A percentile compares a stretch with the other conserved stretches of the same genome.
These are phyloP conservation scores for Climacteris rufus DNA, from an alignment of 2,113 vertebrate genomes.

Conservation along the genomic window DNA sequence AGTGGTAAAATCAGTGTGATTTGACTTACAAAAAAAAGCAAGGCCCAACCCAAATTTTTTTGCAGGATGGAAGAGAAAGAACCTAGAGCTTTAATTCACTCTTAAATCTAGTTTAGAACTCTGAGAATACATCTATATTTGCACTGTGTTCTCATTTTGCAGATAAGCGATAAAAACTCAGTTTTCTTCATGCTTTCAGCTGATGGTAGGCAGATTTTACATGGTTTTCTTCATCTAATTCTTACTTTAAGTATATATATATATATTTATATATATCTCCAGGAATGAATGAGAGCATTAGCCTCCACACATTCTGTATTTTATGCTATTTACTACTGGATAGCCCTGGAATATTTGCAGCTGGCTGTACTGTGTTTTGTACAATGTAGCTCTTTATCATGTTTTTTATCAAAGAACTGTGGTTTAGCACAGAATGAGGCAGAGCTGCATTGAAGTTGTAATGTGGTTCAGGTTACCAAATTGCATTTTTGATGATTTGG, in stretches of 20 bases:
- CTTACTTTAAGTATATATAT: background rate
- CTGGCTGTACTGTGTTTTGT: conserved; percentile 46
- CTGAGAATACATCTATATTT: conserved; percentile 41
- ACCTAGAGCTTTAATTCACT: background rate
- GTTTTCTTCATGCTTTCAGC: conserved; percentile 33
- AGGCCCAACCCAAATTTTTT: background rate
- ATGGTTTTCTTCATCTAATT: background rate
- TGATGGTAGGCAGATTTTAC: conserved; percentile 44
- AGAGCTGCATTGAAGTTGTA: conserved; percentile 20
- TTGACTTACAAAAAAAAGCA: background rate
- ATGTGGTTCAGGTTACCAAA: conserved; percentile 48
- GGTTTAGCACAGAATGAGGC: conserved; percentile 25
- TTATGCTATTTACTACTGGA: conserved; percentile 53
- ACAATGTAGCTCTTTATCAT: conserved; percentile 58
- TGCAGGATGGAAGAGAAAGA: background rate
- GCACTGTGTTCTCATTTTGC: background rate
- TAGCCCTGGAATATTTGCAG: conserved; percentile 59
- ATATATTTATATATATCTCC: background rate
- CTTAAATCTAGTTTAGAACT: conserved; percentile 9
- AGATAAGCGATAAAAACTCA: background rate
- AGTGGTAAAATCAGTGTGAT: background rate
- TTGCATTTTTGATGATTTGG: conserved; percentile 38
- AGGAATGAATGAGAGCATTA: conserved; percentile 58
- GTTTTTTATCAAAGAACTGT: conserved; percentile 40
- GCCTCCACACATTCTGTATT: conserved; percentile 22